Conservation (phyloP, 2,113 vertebrate genomes). For the Vidua chalybeata region DNA sequence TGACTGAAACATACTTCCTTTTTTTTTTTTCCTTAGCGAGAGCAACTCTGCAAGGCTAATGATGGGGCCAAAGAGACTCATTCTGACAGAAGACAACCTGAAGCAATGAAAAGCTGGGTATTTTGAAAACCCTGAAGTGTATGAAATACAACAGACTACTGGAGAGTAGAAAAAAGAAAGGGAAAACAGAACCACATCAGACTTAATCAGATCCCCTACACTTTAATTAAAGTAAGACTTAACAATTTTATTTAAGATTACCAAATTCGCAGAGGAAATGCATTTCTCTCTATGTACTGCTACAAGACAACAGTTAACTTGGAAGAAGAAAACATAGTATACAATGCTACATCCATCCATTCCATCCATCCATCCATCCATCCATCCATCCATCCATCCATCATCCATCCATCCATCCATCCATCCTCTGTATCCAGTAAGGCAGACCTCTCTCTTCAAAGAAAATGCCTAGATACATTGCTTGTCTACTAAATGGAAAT, state of each 20-base stretch:
- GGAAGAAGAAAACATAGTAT: background rate
- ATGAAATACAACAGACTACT: background rate
- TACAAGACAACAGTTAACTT: conserved; percentile 14
- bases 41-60: background rate
- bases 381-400: background rate
- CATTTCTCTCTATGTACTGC: conserved; percentile 5
- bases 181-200: background rate
- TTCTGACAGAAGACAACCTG: background rate
- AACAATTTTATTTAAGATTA: conserved; percentile 23
- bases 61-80: background rate
- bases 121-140: background rate
- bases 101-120: background rate
- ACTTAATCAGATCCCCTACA: background rate
- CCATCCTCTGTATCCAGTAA: background rate
- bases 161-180: background rate
- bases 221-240: conserved; percentile 9
- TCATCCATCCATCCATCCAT: background rate
- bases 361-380: background rate
- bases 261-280: background rate
- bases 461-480: background rate
- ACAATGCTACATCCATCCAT: background rate
- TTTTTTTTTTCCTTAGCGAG: background rate
- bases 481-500: conserved; percentile 51
- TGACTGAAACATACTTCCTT: background rate
- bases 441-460: background rate